A percentile compares a stretch with the other conserved stretches of the same genome.
Evolutionary conservation across 2,113 vertebrate species (phyloP).

Genomic region (Poeciliopsis prolifica): DNA sequence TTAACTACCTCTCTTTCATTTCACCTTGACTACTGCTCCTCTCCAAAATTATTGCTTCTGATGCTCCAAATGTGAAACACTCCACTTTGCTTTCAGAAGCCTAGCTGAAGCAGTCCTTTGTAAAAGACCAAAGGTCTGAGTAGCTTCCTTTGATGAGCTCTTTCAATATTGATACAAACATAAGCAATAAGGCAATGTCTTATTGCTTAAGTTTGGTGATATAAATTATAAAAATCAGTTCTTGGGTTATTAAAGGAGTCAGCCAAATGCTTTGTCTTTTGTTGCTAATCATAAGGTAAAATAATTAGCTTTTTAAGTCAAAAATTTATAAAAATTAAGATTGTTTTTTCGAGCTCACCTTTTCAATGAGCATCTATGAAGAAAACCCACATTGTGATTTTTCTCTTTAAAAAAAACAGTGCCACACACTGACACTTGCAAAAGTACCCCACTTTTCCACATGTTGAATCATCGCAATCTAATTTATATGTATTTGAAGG

Average conservation of each 20-base stretch:
- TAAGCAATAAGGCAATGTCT: conserved; percentile 38
- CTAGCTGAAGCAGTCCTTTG: conserved; percentile 30
- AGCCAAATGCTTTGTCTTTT: conserved; percentile 6
- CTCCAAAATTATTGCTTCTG: conserved; percentile 35
- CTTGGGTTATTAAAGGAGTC: conserved; percentile 29
- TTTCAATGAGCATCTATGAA: too few relatives aligned
- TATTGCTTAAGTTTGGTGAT: conserved; percentile 19
- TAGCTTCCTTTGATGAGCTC: conserved; percentile 48
- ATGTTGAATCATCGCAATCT: too few relatives aligned
- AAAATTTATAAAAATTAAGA: too few relatives aligned
- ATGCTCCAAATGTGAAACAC: conserved; percentile 63
- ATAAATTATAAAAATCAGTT: conserved; percentile 44
- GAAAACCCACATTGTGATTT: too few relatives aligned
- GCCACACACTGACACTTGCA: too few relatives aligned
- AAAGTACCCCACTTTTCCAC: too few relatives aligned
- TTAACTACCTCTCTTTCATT: conserved; percentile 37
- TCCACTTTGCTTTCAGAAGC: conserved; percentile 49
- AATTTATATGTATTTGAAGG: too few relatives aligned
- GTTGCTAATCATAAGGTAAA: conserved; percentile 18
- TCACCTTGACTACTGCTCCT: conserved; percentile 30
- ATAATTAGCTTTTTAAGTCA: too few relatives aligned
- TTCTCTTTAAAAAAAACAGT: too few relatives aligned
- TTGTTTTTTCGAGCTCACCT: too few relatives aligned
- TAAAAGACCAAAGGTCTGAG: conserved; percentile 47
- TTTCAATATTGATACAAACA: conserved; percentile 40